Evolutionary conservation across 2,888 invertebrate genomes (phyloP), one percentile per base, ranked within the genome.

Genomic region (Isoperla grammatica): DNA sequence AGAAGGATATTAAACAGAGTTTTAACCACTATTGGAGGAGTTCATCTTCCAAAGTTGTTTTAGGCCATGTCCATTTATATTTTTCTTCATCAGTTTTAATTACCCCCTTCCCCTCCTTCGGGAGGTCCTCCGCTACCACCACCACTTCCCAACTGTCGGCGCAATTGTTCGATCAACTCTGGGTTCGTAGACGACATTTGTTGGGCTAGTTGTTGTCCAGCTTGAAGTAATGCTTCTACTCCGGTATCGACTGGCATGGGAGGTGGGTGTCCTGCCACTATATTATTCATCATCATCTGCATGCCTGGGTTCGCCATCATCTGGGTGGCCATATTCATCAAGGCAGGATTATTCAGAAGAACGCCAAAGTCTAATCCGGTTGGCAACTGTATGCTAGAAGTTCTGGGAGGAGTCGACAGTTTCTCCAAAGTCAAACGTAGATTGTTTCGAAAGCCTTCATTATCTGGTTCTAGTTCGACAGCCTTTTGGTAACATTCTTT

Each of bases 391-490:
- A 35, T 12, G 2, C 43, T 22, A 1, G 23, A 19, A 8, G 23
- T n/a, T 12, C 13, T 49, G n/a, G 20, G 54, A 19, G 48, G 29
- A 2, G 57, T 54, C n/a, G 48, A 71, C 39, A 80, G 71, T 48
- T 77, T 78, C 69, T 92, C 88, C 70, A 93, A 88, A 0, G 93
- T 87, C 43, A 94, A 80, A 67, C 85, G 84, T 65, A 96, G 76
- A 77, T 96, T 96, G 71, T 87, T 89, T 64, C 84, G 83, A 73
- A 95, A 95, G 67, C 90, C 90, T 64, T 90, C 88, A 75, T 97
- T 98, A 45, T 86, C 86, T 1, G 98, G 96, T 70, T 99, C 98
- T 64, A 96, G 77, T 71, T 90, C 86, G 39, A 92, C 76, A 1
- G 98, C 98, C 68, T 88, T 90, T 64, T 85, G 82, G 75, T 94